Percentiles rank a stretch among this genome's conserved stretches.
Evolutionary conservation across 1,140 invertebrate genomes (phyloP).

Genomic region (Lucilia sericata): DNA sequence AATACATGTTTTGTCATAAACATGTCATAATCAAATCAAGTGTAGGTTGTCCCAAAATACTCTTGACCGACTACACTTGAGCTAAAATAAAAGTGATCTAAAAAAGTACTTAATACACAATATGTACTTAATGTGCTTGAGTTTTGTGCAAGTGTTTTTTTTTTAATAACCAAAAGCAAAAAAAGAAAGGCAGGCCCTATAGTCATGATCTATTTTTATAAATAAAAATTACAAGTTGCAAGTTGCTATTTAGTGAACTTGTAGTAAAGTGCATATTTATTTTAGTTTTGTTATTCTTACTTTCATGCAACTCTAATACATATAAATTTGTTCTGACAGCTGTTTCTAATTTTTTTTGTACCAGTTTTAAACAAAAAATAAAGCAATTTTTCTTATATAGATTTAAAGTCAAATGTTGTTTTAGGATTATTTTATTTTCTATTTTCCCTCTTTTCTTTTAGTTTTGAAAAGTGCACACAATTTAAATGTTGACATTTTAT

Average conservation of each 20-base stretch:
- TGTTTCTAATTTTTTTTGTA: neutral
- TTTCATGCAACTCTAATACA: neutral
- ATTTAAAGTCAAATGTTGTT: neutral
- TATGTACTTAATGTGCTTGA: neutral
- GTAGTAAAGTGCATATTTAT: neutral
- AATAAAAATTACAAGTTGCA: neutral
- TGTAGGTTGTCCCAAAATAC: neutral
- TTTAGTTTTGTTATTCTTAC: neutral
- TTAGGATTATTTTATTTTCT: neutral
- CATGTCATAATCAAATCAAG: slow-evolving; percentile 8
- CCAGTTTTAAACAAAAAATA: neutral
- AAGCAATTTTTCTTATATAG: neutral
- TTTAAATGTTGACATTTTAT: slow-evolving; percentile 24
- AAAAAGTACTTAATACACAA: neutral
- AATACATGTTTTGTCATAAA: neutral
- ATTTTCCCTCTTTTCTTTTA: neutral
- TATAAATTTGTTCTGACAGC: slow-evolving; percentile 11
- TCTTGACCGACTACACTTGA: slow-evolving; percentile 8
- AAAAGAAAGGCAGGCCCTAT: neutral
- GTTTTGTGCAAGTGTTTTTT: neutral
- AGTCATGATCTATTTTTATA: slow-evolving; percentile 6
- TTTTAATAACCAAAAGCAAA: neutral
- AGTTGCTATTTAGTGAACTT: neutral
- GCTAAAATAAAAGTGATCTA: neutral
- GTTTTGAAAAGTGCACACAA: neutral